Evolutionary conservation across 2,888 invertebrate species (phyloP).

Genomic region (Trisateles emortualis): DNA sequence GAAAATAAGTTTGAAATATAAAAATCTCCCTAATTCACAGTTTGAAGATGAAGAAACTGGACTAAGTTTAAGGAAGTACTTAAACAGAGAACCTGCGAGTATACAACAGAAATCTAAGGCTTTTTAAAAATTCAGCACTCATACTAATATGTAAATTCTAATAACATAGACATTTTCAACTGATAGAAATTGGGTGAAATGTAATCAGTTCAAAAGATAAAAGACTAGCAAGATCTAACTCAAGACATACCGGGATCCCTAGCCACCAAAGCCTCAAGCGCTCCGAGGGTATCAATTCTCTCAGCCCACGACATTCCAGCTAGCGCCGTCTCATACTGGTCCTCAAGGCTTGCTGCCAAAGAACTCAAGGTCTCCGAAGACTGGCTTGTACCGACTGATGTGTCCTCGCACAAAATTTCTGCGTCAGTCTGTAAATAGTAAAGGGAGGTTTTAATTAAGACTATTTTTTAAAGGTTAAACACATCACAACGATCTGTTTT

Average conservation of each 20-base stretch:
- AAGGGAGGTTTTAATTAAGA: constrained; percentile 2
- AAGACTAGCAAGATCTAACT: neutral
- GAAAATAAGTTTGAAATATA: neutral
- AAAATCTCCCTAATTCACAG: too few relatives aligned
- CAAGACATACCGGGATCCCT: constrained; percentile 93
- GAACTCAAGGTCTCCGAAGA: constrained; percentile 57
- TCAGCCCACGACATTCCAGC: constrained; percentile 95
- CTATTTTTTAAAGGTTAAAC: too few relatives aligned
- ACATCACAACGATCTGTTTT: too few relatives aligned
- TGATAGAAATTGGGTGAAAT: too few relatives aligned
- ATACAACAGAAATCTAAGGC: too few relatives aligned
- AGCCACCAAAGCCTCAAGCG: constrained; percentile 92
- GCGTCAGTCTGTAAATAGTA: constrained; percentile 85
- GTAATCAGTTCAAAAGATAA: too few relatives aligned
- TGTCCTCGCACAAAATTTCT: constrained; percentile 86
- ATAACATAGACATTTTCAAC: too few relatives aligned
- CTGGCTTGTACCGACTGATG: constrained; percentile 45
- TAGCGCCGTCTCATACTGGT: constrained; percentile 90
- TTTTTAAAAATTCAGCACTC: too few relatives aligned
- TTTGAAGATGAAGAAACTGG: too few relatives aligned
- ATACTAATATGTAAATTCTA: too few relatives aligned
- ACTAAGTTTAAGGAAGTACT: too few relatives aligned
- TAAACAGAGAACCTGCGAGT: too few relatives aligned
- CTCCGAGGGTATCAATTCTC: constrained; percentile 92
- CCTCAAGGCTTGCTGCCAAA: constrained; percentile 83